Conservation (phyloP, 35 echinoderm and acorn worm genomes). For the Apostichopus californicus region DNA sequence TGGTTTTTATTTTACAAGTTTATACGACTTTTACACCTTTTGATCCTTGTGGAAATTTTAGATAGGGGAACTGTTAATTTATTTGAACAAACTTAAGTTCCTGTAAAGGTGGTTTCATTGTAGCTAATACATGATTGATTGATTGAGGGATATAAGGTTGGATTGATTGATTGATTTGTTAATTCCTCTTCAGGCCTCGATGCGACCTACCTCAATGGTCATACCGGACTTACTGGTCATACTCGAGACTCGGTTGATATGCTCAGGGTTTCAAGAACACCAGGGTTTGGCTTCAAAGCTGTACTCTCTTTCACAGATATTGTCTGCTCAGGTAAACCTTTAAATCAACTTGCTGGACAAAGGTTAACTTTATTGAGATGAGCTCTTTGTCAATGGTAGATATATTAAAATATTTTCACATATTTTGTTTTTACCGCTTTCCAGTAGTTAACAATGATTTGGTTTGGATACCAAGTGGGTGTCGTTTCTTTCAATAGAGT, state of each 20-base stretch:
- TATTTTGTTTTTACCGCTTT: too few species aligned
- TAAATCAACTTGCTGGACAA: not conserved
- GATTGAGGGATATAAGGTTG: not conserved
- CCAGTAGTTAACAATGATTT: too few species aligned
- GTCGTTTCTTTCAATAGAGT: too few species aligned
- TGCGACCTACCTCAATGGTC: constrained; percentile 90
- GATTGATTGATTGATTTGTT: not conserved
- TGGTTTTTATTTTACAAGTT: too few species aligned
- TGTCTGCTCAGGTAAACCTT: constrained; percentile 44
- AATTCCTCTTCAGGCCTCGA: constrained; percentile 60
- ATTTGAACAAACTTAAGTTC: too few species aligned
- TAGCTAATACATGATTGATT: not conserved
- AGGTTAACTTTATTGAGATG: not conserved
- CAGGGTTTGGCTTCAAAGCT: constrained; percentile 73
- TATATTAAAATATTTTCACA: too few species aligned
- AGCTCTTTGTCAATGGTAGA: too few species aligned
- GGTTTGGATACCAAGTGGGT: too few species aligned
- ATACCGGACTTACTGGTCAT: constrained; percentile 76
- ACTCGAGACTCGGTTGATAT: constrained; percentile 72
- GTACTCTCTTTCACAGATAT: constrained; percentile 48
- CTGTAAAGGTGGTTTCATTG: too few species aligned
- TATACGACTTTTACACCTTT: too few species aligned
- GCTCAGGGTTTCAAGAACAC: constrained; percentile 73
- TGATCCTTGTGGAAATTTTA: too few species aligned
- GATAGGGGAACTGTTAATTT: too few species aligned